A percentile compares a stretch with the other conserved stretches of the same genome.
Conservation (phyloP, 2,113 vertebrate genomes). For the Caloenas nicobarica region DNA sequence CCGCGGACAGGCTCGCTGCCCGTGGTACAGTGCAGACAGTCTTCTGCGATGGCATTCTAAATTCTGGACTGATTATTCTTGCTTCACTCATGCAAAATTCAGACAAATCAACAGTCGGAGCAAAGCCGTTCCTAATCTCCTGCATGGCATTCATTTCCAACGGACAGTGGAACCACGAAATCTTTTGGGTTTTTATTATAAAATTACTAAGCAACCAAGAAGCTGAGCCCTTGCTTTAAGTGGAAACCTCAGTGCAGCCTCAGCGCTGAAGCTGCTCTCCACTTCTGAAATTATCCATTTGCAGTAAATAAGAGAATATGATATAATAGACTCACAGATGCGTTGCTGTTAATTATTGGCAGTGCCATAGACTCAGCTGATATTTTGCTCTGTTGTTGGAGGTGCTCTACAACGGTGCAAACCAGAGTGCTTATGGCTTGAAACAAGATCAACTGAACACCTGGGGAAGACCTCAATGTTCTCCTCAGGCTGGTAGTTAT, state of each 20-base stretch:
- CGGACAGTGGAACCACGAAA: not conserved
- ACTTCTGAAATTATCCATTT: not conserved
- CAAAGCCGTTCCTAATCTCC: not conserved
- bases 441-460: not conserved
- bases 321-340: not conserved
- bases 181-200: conserved; percentile 24
- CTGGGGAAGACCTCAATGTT: not conserved
- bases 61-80: not conserved
- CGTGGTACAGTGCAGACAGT: not conserved
- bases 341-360: not conserved
- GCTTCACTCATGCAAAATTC: not conserved
- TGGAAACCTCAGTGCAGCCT: not conserved
- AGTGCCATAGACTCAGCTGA: not conserved
- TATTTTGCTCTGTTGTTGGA: not conserved
- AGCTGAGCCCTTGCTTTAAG: not conserved
- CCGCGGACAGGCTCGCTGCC: not conserved
- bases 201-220: not conserved
- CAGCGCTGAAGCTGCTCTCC: not conserved
- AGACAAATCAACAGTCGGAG: not conserved
- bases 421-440: not conserved
- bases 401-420: not conserved
- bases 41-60: not conserved
- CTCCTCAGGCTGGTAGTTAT: not conserved
- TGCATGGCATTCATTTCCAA: not conserved
- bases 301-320: not conserved